phyloP scores from a whole-genome alignment of 2,888 invertebrate genomes.

The Bombyx huttoni region DNA sequence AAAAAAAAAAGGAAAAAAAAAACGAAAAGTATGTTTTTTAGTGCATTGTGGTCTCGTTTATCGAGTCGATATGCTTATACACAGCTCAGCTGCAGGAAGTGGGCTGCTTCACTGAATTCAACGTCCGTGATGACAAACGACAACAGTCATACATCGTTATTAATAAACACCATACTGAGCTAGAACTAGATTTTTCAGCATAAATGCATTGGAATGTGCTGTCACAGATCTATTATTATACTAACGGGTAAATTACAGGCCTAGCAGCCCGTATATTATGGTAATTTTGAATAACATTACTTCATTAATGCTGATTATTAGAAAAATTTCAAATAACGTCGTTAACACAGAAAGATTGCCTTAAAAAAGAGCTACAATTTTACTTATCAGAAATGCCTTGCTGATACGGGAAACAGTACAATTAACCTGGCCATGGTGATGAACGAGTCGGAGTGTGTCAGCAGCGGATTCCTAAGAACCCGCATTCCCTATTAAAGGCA shows the following conservation, averaged over 20 bases:
- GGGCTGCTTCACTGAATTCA: slow-evolving; percentile 50
- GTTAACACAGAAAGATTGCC: too few relatives aligned
- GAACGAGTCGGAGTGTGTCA: slow-evolving; percentile 43
- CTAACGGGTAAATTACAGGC: too few relatives aligned
- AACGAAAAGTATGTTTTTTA: slow-evolving; percentile 1
- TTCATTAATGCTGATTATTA: too few relatives aligned
- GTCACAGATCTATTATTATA: too few relatives aligned
- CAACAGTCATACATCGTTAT: slow-evolving; percentile 9
- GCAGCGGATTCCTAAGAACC: slow-evolving; percentile 61
- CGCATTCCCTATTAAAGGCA: slow-evolving; percentile 60
- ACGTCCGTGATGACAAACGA: slow-evolving; percentile 28
- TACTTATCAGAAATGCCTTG: slow-evolving; percentile 25
- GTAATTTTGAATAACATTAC: too few relatives aligned
- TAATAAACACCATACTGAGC: background rate
- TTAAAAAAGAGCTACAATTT: background rate
- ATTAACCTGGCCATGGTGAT: slow-evolving; percentile 50
- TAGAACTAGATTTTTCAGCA: too few relatives aligned
- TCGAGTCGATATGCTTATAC: slow-evolving; percentile 39
- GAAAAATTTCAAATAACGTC: too few relatives aligned
- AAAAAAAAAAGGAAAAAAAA: background rate
- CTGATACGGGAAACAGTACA: slow-evolving; percentile 31
- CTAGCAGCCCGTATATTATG: too few relatives aligned
- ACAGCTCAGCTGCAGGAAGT: slow-evolving; percentile 54
- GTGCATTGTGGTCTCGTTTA: background rate
- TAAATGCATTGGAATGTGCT: too few relatives aligned